Percentiles rank a stretch among this genome's conserved stretches.
Conservation (phyloP, 1,140 invertebrate genomes). For the Cephus cinctus region DNA sequence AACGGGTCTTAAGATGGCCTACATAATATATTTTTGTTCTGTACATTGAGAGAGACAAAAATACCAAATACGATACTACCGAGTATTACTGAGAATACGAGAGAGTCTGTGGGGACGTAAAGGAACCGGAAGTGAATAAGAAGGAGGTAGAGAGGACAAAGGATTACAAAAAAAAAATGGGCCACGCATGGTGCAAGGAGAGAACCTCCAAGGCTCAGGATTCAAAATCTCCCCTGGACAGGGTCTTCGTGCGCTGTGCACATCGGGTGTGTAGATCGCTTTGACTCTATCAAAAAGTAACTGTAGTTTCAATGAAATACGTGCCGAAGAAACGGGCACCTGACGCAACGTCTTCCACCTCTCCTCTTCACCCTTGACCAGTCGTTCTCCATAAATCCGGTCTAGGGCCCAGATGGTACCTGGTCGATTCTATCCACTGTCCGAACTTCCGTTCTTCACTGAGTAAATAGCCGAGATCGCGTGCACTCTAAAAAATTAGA, state of each 20-base stretch:
- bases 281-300: no score
- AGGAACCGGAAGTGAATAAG: neutral
- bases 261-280: conserved; percentile 43
- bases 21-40: conserved; percentile 28
- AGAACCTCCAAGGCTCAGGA: conserved; percentile 48
- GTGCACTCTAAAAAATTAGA: no score
- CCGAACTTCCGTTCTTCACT: no score
- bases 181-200: conserved; percentile 52
- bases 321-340: no score
- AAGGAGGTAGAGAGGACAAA: conserved; percentile 9
- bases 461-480: no score
- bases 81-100: conserved; percentile 1
- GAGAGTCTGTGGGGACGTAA: conserved; percentile 1
- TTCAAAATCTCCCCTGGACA: conserved; percentile 52
- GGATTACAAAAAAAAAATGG: conserved; percentile 37
- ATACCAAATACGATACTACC: no score
- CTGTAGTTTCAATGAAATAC: no score
- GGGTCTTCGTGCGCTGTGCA: conserved; percentile 49
- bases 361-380: no score
- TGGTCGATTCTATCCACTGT: no score
- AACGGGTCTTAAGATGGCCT: conserved; percentile 36
- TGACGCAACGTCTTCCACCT: no score
- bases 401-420: no score
- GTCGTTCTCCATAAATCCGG: no score
- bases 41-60: conserved; percentile 24